These are phyloP conservation scores for Melanostoma mellinum DNA, from an alignment of 2,888 invertebrate species.

Conservation along the genomic window DNA sequence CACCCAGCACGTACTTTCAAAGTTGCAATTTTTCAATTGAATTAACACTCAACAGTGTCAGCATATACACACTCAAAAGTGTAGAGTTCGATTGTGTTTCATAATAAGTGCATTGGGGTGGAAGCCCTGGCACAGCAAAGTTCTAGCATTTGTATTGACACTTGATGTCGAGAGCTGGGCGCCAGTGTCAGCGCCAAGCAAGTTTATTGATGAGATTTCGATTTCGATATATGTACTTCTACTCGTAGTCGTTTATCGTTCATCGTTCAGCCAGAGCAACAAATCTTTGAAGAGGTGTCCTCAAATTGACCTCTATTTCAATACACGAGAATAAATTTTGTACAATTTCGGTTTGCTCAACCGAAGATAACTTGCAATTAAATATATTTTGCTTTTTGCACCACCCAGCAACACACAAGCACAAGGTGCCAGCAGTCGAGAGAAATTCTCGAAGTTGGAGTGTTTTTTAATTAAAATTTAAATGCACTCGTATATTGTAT, in stretches of 20 bases:
- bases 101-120: not conserved
- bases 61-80: conserved; percentile 25
- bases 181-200: too few species aligned
- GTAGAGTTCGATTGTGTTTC: conserved; percentile 22
- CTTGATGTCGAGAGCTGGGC: conserved; percentile 8
- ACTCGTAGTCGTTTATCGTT: too few species aligned
- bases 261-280: not conserved
- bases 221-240: not conserved
- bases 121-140: not conserved
- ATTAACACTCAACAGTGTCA: conserved; percentile 46
- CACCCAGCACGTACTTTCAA: conserved; percentile 51
- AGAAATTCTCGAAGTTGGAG: not conserved
- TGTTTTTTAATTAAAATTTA: conserved; percentile 20
- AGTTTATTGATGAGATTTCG: conserved; percentile 12
- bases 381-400: not conserved
- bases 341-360: not conserved
- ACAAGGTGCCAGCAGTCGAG: not conserved
- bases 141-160: conserved; percentile 15
- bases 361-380: conserved; percentile 1
- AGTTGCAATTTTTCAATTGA: conserved; percentile 49
- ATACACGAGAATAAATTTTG: not conserved
- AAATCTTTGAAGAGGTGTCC: not conserved
- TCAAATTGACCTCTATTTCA: conserved; percentile 23
- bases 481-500: conserved; percentile 3
- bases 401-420: not conserved